A percentile compares a stretch with the other conserved stretches of the same genome.
These are phyloP conservation scores for Elgaria multicarinata DNA, from an alignment of 2,113 vertebrate species.

Conservation along the genomic window DNA sequence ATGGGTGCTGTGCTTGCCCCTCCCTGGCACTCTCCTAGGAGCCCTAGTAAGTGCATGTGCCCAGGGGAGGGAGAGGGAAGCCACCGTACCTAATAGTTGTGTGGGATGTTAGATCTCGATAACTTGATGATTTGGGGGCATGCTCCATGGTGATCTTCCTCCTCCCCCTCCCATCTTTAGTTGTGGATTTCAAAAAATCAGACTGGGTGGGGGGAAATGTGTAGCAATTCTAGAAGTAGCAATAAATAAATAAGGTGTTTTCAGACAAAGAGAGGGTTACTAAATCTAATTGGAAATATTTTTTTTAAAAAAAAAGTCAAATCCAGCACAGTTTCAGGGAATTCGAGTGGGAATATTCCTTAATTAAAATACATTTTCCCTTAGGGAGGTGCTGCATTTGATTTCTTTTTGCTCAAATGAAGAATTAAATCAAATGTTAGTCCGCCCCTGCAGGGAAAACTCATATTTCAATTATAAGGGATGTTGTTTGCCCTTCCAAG, in stretches of 20 bases:
- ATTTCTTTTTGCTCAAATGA: slow-evolving; percentile 37
- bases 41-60: too few relatives aligned
- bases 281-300: slow-evolving; percentile 10
- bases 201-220: background rate
- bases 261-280: slow-evolving; percentile 14
- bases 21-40: too few relatives aligned
- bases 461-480: background rate
- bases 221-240: background rate
- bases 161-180: too few relatives aligned
- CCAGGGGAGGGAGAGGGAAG: too few relatives aligned
- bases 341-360: slow-evolving; percentile 28
- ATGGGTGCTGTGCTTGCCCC: too few relatives aligned
- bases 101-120: background rate
- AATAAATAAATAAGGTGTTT: background rate
- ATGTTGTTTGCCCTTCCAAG: background rate
- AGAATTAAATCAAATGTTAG: slow-evolving; percentile 28
- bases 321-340: slow-evolving; percentile 13
- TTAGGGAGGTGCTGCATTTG: slow-evolving; percentile 8
- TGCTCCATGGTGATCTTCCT: background rate
- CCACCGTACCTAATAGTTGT: background rate
- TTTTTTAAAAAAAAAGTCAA: slow-evolving; percentile 19
- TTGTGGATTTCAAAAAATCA: background rate
- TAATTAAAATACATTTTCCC: slow-evolving; percentile 13
- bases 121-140: background rate
- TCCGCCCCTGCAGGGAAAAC: slow-evolving; percentile 7